Base-by-base conservation (phyloP, 2,113 vertebrate species). In the Amia ocellicauda region DNA sequence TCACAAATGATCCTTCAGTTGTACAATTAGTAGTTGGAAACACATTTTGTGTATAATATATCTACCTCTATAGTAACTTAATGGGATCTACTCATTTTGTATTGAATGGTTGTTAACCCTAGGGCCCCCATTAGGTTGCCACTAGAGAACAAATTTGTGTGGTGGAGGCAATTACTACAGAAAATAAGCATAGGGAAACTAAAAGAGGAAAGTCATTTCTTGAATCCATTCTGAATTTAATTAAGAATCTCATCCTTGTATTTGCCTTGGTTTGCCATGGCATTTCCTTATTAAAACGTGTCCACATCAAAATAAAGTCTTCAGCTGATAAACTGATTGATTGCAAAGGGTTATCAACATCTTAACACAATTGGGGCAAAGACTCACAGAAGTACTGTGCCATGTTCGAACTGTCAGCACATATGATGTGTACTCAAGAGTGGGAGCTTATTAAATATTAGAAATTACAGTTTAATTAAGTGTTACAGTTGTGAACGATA, bases 1-100 rank as follows among this genome's bases (percentile, higher is more conserved):
- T 50, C 49, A 72, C 73, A 60, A 74, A 78, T 64, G 67, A 73
- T 79, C 74, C 75, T 75, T 81, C 71, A 57, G 63, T 74, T 72
- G 69, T 66, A 61, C 66, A 67, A 20, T 23, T 63, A 59, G 67
- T 70, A 67, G 59, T 68, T 68, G 17, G 64, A 49, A 73, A 60
- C 43, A 64, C 51, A 64, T 77, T 74, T 71, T 70, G 70, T 57
- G 62, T 70, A 17, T 17, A 29, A n/a, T 1, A 52, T 62, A 41
- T 36, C 61, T 68, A 58, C 67, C 55, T 16, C 16, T 60, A 68
- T 58, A 41, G 57, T 42, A 29, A 40, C 19, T 11, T 53, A 52
- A 58, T 59, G 28, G 23, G 57, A 40, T 57, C 63, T 19, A 53
- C 63, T 58, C 42, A 28, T 36, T 22, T 59, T 29, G 19, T n/a